Percentiles rank a stretch among this genome's conserved stretches.
phyloP scores from a whole-genome alignment of 2,888 invertebrate species.

The Odontocolon sp. region DNA sequence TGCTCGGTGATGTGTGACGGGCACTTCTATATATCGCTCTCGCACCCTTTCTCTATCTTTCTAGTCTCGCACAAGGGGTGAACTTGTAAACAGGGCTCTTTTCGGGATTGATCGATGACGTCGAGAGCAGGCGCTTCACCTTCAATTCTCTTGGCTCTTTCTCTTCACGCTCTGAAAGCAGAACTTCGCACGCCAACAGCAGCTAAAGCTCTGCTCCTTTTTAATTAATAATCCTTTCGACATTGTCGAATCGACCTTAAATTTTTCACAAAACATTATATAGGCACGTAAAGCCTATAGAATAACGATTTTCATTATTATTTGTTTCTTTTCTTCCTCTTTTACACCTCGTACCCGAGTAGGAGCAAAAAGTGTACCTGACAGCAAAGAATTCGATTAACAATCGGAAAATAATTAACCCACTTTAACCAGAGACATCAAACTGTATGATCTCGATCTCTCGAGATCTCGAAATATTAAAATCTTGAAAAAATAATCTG shows the following conservation, averaged over 20 bases:
- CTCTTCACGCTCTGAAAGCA: constrained; percentile 2
- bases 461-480: not conserved
- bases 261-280: too few relatives aligned
- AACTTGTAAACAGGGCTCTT: constrained; percentile 58
- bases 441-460: too few relatives aligned
- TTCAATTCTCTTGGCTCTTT: constrained; percentile 11
- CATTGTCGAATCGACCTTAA: too few relatives aligned
- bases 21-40: not conserved
- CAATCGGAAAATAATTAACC: too few relatives aligned
- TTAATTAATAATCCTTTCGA: constrained; percentile 60
- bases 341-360: too few relatives aligned
- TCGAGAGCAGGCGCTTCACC: constrained; percentile 34
- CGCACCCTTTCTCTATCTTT: not conserved
- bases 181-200: constrained; percentile 20
- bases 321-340: too few relatives aligned
- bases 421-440: too few relatives aligned
- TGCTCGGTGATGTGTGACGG: constrained; percentile 16
- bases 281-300: too few relatives aligned
- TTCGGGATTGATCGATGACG: constrained; percentile 55
- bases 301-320: too few relatives aligned
- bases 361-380: too few relatives aligned
- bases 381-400: too few relatives aligned
- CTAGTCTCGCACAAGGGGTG: constrained; percentile 29
- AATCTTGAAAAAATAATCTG: not conserved
- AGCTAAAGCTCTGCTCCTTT: constrained; percentile 25